Base-by-base conservation (phyloP, 2,888 invertebrate genomes). In the Caenorhabditis becei region DNA sequence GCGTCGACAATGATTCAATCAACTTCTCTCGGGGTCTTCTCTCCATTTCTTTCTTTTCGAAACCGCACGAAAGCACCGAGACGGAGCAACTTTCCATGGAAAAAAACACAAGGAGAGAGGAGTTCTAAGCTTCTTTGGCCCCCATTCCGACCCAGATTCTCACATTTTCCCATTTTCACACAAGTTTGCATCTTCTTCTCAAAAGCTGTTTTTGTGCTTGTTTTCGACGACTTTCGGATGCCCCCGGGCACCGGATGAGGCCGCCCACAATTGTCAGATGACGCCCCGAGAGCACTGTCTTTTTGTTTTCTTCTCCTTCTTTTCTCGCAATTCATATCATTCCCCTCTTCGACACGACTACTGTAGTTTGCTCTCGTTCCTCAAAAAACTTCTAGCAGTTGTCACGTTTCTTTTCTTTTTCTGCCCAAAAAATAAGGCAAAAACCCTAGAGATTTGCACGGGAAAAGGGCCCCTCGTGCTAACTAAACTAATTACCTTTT, bases 401-500 rank as follows among this genome's bases (percentile, higher is more conserved):
- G 32, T 49, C 69, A 58, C 69, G 49, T 51, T 70, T 41, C 16
- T 10, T 32, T 23, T 37, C 16, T 14, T 53, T 69, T 67, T 53
- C 23, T 59, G 24, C 14, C n/a, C 10, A 8, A 23, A 54, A 24
- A 53, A 61, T 10, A 16, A 26, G 5, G 16, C 23, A 41, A n/a
- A 61, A 41, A 26, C 51, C 61, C 51, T 26, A 51, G 70, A 61
- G 70, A 61, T 47, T 61, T 59, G 70, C 61, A 37, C 1, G 49
- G n/a, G 26, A 41, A 28, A 54, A 41, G 28, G 11, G 41, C 23
- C 59, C 58, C 41, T 20, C 71, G 62, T 71, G 49, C 62, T 58
- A 72, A 72, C 63, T 72, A 72, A 72, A 72, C 72, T 72, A 72
- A 72, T 72, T 72, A 72, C 63, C 72, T 20, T 71, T 71, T 63